Percentiles rank a stretch among this genome's conserved stretches.
Evolutionary conservation across 2,113 vertebrate species (phyloP).

Genomic region (Strix uralensis): DNA sequence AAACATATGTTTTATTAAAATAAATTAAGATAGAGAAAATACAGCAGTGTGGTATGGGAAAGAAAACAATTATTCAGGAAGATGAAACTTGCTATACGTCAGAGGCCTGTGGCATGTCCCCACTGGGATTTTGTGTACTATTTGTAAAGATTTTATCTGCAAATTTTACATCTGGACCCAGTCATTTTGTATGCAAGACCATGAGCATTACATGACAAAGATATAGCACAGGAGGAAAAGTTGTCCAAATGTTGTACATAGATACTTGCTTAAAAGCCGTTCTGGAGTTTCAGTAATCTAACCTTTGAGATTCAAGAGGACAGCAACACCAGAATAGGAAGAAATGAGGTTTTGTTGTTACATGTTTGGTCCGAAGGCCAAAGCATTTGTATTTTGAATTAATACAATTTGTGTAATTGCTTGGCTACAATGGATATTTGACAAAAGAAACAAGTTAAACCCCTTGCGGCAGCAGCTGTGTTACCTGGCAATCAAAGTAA

Average conservation of each 20-base stretch:
- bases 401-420: not conserved
- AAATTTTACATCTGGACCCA: not conserved
- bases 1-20: slow-evolving; percentile 13
- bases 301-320: not conserved
- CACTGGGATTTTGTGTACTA: not conserved
- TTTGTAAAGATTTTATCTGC: not conserved
- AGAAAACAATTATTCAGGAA: slow-evolving; percentile 20
- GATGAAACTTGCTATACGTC: slow-evolving; percentile 4
- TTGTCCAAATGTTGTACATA: not conserved
- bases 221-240: not conserved
- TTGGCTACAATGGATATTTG: not conserved
- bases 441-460: not conserved
- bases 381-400: not conserved
- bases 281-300: not conserved
- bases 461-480: not conserved
- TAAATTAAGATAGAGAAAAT: slow-evolving; percentile 26
- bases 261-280: not conserved
- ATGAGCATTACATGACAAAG: not conserved
- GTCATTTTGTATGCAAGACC: not conserved
- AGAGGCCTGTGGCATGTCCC: not conserved
- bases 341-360: accelerated
- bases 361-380: not conserved
- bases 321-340: not conserved
- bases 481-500: not conserved
- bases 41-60: not conserved